These are phyloP conservation scores for Enchytraeus crypticus DNA, from an alignment of 2,888 invertebrate genomes.

Conservation along the genomic window DNA sequence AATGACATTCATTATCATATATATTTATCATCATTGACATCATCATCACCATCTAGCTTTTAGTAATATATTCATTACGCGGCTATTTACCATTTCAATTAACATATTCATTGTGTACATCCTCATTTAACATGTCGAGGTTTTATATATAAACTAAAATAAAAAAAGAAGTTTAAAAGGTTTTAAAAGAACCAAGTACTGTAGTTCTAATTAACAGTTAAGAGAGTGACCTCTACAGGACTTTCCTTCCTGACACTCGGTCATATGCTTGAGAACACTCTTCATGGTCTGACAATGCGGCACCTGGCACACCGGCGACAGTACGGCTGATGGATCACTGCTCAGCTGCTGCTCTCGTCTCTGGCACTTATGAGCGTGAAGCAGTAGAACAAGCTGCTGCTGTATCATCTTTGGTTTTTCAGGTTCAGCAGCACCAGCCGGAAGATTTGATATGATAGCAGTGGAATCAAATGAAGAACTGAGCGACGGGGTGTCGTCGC, in stretches of 20 bases:
- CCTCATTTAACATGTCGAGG: neutral
- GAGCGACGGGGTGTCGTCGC: too few species aligned
- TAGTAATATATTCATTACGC: too few species aligned
- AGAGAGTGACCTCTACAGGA: conserved; percentile 50
- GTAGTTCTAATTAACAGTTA: too few species aligned
- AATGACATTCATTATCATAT: too few species aligned
- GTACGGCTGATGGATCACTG: conserved; percentile 55
- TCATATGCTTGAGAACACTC: conserved; percentile 94
- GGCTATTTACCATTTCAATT: neutral
- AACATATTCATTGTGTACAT: neutral
- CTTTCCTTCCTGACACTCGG: conserved; percentile 79
- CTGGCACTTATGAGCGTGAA: conserved; percentile 98
- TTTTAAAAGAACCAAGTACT: too few species aligned
- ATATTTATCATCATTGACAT: too few species aligned
- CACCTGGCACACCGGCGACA: conserved; percentile 60
- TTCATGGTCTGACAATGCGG: conserved; percentile 99
- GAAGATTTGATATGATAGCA: too few species aligned
- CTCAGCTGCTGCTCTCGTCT: conserved; percentile 72
- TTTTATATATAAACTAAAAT: too few species aligned
- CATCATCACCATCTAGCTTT: too few species aligned
- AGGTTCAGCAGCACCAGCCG: conserved; percentile 55
- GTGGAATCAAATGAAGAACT: too few species aligned
- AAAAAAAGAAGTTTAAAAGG: too few species aligned
- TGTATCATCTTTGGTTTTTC: conserved; percentile 62
- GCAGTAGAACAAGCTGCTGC: conserved; percentile 86